phyloP scores from a whole-genome alignment of 2,113 vertebrate species.

The Prionailurus viverrinus region DNA sequence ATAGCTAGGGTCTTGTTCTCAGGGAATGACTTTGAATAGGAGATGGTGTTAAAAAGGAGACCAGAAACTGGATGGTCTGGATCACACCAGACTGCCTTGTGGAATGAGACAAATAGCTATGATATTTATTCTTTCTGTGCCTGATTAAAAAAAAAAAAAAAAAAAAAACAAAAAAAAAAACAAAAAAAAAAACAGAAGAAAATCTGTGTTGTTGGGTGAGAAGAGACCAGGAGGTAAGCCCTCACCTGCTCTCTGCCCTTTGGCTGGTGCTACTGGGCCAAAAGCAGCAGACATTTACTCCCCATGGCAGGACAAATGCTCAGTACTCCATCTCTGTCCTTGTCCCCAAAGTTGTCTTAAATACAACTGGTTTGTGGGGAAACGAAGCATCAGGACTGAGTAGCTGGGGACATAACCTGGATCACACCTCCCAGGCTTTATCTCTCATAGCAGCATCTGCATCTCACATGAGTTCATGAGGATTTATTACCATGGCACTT shows the following conservation, averaged over 20 bases:
- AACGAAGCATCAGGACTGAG: background rate
- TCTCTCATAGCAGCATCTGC: background rate
- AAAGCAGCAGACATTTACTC: background rate
- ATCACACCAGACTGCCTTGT: background rate
- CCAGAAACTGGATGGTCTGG: background rate
- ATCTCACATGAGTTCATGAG: slow-evolving; percentile 53
- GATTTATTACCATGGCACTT: slow-evolving; percentile 66
- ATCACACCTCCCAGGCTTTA: background rate
- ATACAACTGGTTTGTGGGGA: background rate
- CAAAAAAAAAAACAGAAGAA: background rate
- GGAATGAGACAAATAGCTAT: background rate
- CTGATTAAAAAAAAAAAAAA: background rate
- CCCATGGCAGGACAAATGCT: background rate
- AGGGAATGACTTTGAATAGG: background rate
- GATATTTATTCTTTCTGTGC: background rate
- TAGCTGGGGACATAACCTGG: background rate
- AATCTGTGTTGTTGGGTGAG: background rate
- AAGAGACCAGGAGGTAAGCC: background rate
- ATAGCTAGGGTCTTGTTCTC: background rate
- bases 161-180: background rate
- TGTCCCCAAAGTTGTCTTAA: background rate
- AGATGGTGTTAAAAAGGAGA: background rate
- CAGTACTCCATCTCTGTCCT: background rate
- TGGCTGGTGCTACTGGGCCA: background rate
- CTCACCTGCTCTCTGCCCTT: background rate